Base-by-base conservation (phyloP, 1,140 invertebrate genomes). In the Acyrthosiphon pisum region DNA sequence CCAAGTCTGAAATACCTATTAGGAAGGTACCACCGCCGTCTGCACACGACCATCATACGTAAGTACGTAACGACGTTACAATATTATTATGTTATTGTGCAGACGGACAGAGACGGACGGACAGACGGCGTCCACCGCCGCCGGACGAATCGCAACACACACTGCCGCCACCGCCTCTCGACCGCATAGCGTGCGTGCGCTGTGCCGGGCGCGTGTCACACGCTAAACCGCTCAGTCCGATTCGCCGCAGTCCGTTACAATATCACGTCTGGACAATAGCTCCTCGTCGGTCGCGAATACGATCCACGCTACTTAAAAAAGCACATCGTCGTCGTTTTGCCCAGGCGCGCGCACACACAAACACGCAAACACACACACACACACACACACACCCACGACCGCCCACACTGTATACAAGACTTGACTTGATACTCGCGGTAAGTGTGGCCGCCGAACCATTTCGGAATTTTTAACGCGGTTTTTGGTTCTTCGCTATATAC, bases 251-350 rank as follows among this genome's bases (percentile, higher is more conserved):
- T 89, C 87, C 87, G 87, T 89, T 37, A 53, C 48, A 37, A 53
- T 89, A 89, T 89, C 87, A 89, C 87, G 87, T 53, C 48, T 23
- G 48, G 87, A 89, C 88, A 89, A 89, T 89, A 89, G 50, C 22
- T 37, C 20, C 48, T 89, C 88, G 86, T 8, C 88, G 87, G 48
- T 37, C 81, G 22, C 83, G 37, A 37, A 41, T 23, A 84, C 83
- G 41, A 11, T 44, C 41, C 41, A 26, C 83, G 81, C 35, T 3
- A 23, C 81, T 41, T 23, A 81, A 22, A 46, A 30, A 44, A 30
- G 46, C 44, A n/a, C 83, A 26, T 26, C 23, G 18, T 11, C 41
- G 84, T 86, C 11, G 26, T 48, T n/a, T 86, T 6, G 30, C 44
- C 23, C 41, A 46, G 0, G 81, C 81, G 37, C 37, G 81, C 81